A percentile compares a stretch with the other conserved stretches of the same genome.
Conservation (phyloP, 2,113 vertebrate species). For the Asarcornis scutulata region DNA sequence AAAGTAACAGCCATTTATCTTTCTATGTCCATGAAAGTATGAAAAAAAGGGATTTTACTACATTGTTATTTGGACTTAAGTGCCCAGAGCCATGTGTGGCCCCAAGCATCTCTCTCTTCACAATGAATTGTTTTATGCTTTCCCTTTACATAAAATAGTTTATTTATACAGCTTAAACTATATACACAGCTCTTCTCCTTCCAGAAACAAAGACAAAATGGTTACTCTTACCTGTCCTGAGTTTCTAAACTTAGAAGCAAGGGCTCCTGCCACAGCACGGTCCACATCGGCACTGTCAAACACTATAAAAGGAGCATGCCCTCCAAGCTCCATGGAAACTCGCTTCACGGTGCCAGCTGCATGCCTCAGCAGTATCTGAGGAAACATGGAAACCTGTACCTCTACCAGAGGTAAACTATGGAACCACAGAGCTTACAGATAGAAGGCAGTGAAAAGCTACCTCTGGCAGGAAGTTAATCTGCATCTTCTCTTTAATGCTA, state of each 20-base stretch:
- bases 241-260: conserved; percentile 93
- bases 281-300: conserved; percentile 91
- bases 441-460: neutral
- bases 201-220: neutral
- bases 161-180: neutral
- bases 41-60: neutral
- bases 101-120: neutral
- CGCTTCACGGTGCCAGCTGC: conserved; percentile 91
- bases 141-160: neutral
- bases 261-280: conserved; percentile 86
- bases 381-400: neutral
- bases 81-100: neutral
- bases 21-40: neutral
- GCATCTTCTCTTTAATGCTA: neutral
- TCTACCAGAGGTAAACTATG: neutral
- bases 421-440: neutral
- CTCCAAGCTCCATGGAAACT: conserved; percentile 96
- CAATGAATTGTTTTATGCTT: neutral
- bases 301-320: conserved; percentile 96
- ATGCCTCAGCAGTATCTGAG: conserved; percentile 85
- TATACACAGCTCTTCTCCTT: neutral
- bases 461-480: neutral
- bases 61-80: neutral
- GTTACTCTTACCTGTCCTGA: conserved; percentile 87
- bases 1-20: neutral